phyloP scores from a whole-genome alignment of 2,888 invertebrate genomes.

The Odiellus spinosus region DNA sequence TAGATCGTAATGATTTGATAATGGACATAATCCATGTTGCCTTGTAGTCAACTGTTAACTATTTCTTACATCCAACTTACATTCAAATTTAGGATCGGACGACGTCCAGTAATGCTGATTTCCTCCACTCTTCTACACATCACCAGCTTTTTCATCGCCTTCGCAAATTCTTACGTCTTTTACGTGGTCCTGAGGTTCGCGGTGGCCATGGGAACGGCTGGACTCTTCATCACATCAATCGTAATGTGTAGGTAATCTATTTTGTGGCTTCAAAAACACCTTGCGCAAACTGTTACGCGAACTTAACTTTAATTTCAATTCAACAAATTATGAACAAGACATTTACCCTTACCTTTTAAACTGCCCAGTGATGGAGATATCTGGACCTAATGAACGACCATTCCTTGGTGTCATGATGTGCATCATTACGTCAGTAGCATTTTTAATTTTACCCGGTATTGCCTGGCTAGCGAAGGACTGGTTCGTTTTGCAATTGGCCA shows the following conservation, averaged over 20 bases:
- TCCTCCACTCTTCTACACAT: conserved; percentile 10
- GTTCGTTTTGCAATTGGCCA: conserved; percentile 53
- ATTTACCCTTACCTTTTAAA: too few relatives aligned
- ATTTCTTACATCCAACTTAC: too few relatives aligned
- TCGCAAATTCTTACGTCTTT: conserved; percentile 16
- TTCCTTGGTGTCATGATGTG: conserved; percentile 64
- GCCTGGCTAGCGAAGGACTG: conserved; percentile 56
- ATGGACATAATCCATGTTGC: too few relatives aligned
- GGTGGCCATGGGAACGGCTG: conserved; percentile 9
- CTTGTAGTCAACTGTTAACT: too few relatives aligned
- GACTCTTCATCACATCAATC: conserved; percentile 9
- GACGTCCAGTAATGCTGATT: conserved; percentile 16
- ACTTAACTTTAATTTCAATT: too few relatives aligned
- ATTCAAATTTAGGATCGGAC: conserved; percentile 12
- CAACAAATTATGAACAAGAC: too few relatives aligned
- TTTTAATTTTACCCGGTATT: conserved; percentile 70
- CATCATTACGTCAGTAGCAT: conserved; percentile 58
- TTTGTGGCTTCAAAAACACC: too few relatives aligned
- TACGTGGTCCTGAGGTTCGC: conserved; percentile 15
- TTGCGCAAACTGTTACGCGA: too few relatives aligned
- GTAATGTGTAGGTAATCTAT: conserved; percentile 9
- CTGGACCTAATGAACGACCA: conserved; percentile 61
- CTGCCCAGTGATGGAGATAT: conserved; percentile 58
- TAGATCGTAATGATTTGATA: too few relatives aligned
- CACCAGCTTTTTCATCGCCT: conserved; percentile 14